Evolutionary conservation across 2,888 invertebrate genomes (phyloP).

Genomic region (Eilema depressum): DNA sequence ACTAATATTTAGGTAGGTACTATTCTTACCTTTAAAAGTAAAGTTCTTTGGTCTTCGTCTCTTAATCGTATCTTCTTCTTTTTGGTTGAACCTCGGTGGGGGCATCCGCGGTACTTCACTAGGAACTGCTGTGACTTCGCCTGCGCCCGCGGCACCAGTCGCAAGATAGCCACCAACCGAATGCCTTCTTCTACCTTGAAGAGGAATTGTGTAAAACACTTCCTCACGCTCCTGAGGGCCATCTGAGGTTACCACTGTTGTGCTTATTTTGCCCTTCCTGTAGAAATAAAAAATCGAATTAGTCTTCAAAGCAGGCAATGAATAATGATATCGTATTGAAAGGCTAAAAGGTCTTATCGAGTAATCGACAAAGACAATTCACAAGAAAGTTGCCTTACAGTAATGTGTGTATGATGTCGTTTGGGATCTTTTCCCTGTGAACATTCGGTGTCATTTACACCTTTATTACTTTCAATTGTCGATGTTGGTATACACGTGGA

Average conservation of each 20-base stretch:
- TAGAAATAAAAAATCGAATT: conserved; percentile 5
- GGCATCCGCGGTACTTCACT: conserved; percentile 86
- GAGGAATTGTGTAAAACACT: conserved; percentile 87
- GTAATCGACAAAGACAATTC: not conserved
- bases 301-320: not conserved
- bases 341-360: not conserved
- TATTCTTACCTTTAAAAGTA: conserved; percentile 76
- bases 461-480: not conserved
- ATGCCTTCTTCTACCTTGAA: conserved; percentile 86
- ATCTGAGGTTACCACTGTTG: conserved; percentile 73
- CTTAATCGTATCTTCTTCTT: conserved; percentile 76
- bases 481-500: not conserved
- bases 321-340: not conserved
- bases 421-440: not conserved
- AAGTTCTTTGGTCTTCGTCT: conserved; percentile 79
- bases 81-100: conserved; percentile 75
- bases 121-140: conserved; percentile 81
- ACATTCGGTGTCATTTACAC: not conserved
- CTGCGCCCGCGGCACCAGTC: conserved; percentile 74
- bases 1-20: not conserved
- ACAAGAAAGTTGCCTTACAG: not conserved
- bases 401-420: not conserved
- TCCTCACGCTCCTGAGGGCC: conserved; percentile 85
- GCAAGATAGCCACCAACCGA: conserved; percentile 90
- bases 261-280: conserved; percentile 80